Evolutionary conservation across 2,113 vertebrate genomes (phyloP), one percentile per base, ranked within the genome.

Genomic region (Bambusicola thoracicus): DNA sequence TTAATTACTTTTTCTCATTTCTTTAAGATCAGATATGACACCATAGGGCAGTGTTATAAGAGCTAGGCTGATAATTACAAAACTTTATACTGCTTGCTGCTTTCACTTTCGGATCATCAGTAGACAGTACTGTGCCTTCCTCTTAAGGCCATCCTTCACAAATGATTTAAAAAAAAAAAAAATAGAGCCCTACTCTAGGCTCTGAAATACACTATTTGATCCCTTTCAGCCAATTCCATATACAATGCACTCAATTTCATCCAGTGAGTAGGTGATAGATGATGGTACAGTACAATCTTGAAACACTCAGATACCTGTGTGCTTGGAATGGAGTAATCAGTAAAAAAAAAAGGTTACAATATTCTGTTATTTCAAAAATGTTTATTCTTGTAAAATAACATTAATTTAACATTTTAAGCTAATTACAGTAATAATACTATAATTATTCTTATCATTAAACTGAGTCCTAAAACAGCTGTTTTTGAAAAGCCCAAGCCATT

Each of bases 1-100:
- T 95, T 94, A 93, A 96, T 96, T 79, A 88, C 49, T 93, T 95
- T 95, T 30, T 78, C 74, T 74, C 41, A 93, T 79, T 87, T 94
- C 46, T 91, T 70, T 89, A 90, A 93, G 65, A 94, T 94, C 46
- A 80, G 62, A 92, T 92, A 78, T 85, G 49, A 36, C 80, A 88
- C 15, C 18, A 3, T 70, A 84, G 59, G 24, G 85, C 30, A 77
- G 24, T 3, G 43, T 88, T 91, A 85, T 55, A 85, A 85, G 34
- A 91, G 85, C 13, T 90, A 58, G 24, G 20, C 11, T 85, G 40
- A 81, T 56, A 78, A 94, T 85, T 82, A 77, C 1, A 4, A 55
- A 78, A 5, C 5, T 81, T 83, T 84, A 63, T 90, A 72, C 15
- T 43, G 8, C 87, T 94, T 87, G 15, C 13, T 68, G 25, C 8